Percentiles rank a stretch among this genome's conserved stretches.
Conservation (phyloP, 2,113 vertebrate species). For the Oxygymnocypris stewartii region DNA sequence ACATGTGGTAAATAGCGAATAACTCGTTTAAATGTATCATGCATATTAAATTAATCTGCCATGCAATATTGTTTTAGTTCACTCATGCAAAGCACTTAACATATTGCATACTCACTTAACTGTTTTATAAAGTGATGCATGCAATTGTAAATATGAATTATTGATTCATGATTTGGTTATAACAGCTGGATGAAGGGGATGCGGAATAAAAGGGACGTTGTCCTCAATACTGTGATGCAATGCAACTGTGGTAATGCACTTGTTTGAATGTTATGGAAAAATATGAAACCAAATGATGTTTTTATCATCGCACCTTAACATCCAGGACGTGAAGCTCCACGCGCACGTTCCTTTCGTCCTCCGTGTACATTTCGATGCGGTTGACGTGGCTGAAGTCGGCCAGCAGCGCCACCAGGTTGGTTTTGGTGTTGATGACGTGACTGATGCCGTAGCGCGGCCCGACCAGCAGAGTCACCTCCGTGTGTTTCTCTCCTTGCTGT, state of each 20-base stretch:
- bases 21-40: too few species aligned
- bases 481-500: conserved; percentile 95
- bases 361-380: conserved; percentile 98
- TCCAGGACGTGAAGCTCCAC: conserved; percentile 96
- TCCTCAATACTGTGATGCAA: background rate
- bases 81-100: too few species aligned
- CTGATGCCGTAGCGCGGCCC: conserved; percentile 96
- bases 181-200: background rate
- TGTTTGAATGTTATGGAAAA: background rate
- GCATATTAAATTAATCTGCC: background rate
- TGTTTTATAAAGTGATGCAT: background rate
- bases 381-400: conserved; percentile 98
- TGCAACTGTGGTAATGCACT: background rate
- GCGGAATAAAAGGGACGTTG: background rate
- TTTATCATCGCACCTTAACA: conserved; percentile 81
- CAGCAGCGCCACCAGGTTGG: conserved; percentile 92
- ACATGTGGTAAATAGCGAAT: too few species aligned
- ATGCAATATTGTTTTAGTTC: background rate
- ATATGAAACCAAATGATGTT: background rate
- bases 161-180: too few species aligned
- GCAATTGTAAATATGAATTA: background rate
- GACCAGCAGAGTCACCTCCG: conserved; percentile 93
- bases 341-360: conserved; percentile 87
- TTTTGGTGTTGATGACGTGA: conserved; percentile 98
- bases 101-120: background rate